Conservation (phyloP, 2,797 vertebrate genomes). For the Channallabes apus region DNA sequence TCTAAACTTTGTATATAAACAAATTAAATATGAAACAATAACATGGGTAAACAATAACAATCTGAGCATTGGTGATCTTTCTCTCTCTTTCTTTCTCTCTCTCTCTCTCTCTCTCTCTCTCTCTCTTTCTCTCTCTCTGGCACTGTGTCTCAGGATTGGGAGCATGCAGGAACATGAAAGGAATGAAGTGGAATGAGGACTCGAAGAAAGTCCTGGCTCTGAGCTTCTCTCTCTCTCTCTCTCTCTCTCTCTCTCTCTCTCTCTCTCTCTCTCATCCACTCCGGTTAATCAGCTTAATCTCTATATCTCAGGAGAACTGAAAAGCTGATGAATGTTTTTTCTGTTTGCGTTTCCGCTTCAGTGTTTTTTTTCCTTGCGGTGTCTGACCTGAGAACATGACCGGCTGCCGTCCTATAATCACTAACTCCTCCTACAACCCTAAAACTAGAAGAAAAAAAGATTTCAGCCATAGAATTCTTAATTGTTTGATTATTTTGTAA, state of each 20-base stretch:
- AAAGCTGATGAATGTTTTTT: background rate
- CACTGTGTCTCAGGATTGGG: conserved; percentile 16
- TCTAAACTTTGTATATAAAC: too few relatives aligned
- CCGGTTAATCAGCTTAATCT: background rate
- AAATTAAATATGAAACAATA: too few relatives aligned
- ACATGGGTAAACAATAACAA: too few relatives aligned
- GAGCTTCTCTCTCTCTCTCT: background rate
- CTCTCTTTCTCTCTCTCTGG: background rate
- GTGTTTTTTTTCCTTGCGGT: background rate
- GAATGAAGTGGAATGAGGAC: conserved; percentile 41
- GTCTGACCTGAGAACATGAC: background rate
- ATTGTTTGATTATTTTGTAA: background rate
- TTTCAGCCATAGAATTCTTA: background rate
- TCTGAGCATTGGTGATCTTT: background rate
- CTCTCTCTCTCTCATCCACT: background rate
- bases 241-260: background rate
- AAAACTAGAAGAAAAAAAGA: background rate
- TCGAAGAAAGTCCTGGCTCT: conserved; percentile 31
- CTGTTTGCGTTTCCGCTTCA: background rate
- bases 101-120: background rate
- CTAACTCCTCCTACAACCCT: background rate
- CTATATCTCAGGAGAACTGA: background rate
- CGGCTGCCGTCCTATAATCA: too few relatives aligned
- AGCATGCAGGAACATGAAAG: conserved; percentile 53
- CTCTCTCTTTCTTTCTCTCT: background rate